Conservation (phyloP, 1,140 invertebrate species). For the Eupristina koningsbergeri region DNA sequence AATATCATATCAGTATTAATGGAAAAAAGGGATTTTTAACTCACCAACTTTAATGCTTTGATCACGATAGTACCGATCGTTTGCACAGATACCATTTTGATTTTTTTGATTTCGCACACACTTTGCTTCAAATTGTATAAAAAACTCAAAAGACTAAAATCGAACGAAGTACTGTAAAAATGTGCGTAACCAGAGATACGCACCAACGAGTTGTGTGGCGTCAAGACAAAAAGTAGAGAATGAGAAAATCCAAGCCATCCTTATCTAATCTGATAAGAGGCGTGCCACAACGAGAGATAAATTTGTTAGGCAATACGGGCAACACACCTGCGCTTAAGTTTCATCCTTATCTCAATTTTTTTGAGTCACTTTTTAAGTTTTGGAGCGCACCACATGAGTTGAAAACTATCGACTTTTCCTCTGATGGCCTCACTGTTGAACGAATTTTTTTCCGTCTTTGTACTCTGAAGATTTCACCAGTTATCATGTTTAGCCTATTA, state of each 20-base stretch:
- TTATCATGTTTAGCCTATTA: too few relatives aligned
- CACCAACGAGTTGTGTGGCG: background rate
- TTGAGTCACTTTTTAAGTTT: background rate
- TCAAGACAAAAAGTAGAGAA: background rate
- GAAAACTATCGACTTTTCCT: background rate
- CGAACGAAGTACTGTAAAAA: conserved; percentile 38
- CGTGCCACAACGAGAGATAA: conserved; percentile 47
- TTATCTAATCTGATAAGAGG: conserved; percentile 71
- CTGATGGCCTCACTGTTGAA: background rate
- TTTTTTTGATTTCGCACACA: conserved; percentile 43
- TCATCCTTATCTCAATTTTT: conserved; percentile 25
- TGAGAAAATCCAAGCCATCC: conserved; percentile 63
- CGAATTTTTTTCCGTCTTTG: conserved; percentile 7
- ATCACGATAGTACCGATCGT: conserved; percentile 84
- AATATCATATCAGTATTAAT: too few relatives aligned
- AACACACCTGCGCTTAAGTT: conserved; percentile 31
- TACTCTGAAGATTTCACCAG: too few relatives aligned
- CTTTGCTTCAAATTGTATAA: background rate
- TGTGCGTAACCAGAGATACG: background rate
- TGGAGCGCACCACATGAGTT: background rate
- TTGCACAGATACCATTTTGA: conserved; percentile 83
- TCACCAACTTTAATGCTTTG: conserved; percentile 86
- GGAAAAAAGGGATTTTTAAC: conserved; percentile 57
- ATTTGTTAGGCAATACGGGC: background rate
- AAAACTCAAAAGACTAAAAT: conserved; percentile 27